Evolutionary conservation across 1,140 invertebrate species (phyloP).

Genomic region (Teleopsis dalmanni): DNA sequence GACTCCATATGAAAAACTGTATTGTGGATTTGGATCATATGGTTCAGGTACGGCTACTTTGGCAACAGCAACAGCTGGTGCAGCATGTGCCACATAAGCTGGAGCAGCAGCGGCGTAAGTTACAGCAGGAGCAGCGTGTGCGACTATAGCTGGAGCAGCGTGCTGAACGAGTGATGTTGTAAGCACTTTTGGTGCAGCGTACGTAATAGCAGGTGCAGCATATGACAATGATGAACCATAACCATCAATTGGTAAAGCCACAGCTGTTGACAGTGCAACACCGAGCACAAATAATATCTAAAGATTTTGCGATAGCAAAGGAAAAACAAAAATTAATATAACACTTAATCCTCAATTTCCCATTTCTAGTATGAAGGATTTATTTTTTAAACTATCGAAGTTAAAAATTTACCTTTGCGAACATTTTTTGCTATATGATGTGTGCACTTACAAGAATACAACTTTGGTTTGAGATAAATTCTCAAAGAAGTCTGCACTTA

Average conservation of each 20-base stretch:
- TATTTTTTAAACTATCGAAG: not conserved
- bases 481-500: constrained; percentile 15
- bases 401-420: constrained; percentile 13
- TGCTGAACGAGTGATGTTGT: constrained; percentile 17
- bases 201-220: constrained; percentile 19
- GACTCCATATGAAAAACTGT: constrained; percentile 65
- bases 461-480: constrained; percentile 40
- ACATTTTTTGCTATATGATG: constrained; percentile 5
- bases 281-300: constrained; percentile 30
- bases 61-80: constrained; percentile 36
- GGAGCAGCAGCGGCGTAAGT: constrained; percentile 36
- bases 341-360: not conserved
- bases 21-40: constrained; percentile 61
- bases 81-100: constrained; percentile 26
- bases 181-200: constrained; percentile 26
- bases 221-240: constrained; percentile 23
- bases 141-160: constrained; percentile 19
- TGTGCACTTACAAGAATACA: constrained; percentile 31
- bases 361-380: not conserved
- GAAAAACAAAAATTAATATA: not conserved
- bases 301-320: no score
- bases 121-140: constrained; percentile 26
- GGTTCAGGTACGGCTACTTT: constrained; percentile 49
- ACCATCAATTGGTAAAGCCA: constrained; percentile 25
- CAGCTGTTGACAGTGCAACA: constrained; percentile 22